A percentile compares a stretch with the other conserved stretches of the same genome.
Evolutionary conservation across 2,797 vertebrate species (phyloP).

Genomic region (Microchirus variegatus): DNA sequence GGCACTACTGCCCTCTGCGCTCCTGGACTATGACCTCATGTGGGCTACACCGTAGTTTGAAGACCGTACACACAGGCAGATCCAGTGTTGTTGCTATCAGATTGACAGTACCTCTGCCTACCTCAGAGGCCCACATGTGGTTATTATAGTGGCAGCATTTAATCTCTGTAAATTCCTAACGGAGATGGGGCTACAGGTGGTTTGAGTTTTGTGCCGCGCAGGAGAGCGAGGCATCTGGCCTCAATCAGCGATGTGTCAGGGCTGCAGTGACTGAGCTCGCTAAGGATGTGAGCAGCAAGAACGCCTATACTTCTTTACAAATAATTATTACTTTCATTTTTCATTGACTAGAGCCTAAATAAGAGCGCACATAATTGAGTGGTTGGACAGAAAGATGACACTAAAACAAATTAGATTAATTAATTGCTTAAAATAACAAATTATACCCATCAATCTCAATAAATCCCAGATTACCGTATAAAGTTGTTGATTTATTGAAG

Average conservation of each 20-base stretch:
- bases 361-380: not conserved
- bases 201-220: slow-evolving; percentile 71
- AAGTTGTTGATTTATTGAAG: not conserved
- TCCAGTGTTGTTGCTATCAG: slow-evolving; percentile 41
- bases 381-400: no score
- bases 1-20: not conserved
- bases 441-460: not conserved
- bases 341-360: not conserved
- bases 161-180: slow-evolving; percentile 71
- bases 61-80: slow-evolving; percentile 33
- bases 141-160: slow-evolving; percentile 72
- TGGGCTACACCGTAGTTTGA: slow-evolving; percentile 11
- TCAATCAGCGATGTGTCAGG: slow-evolving; percentile 58
- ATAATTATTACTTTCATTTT: slow-evolving; percentile 7
- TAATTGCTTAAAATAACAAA: no score
- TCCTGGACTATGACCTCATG: slow-evolving; percentile 25
- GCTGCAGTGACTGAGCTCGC: slow-evolving; percentile 37
- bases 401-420: no score
- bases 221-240: slow-evolving; percentile 71
- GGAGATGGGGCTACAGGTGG: slow-evolving; percentile 74
- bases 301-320: slow-evolving; percentile 2
- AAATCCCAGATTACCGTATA: not conserved
- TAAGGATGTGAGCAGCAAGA: slow-evolving; percentile 33
- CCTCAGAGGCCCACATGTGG: slow-evolving; percentile 61
- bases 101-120: slow-evolving; percentile 33